Evolutionary conservation across 2,888 invertebrate genomes (phyloP).

Genomic region (Temnothorax rugatulus): DNA sequence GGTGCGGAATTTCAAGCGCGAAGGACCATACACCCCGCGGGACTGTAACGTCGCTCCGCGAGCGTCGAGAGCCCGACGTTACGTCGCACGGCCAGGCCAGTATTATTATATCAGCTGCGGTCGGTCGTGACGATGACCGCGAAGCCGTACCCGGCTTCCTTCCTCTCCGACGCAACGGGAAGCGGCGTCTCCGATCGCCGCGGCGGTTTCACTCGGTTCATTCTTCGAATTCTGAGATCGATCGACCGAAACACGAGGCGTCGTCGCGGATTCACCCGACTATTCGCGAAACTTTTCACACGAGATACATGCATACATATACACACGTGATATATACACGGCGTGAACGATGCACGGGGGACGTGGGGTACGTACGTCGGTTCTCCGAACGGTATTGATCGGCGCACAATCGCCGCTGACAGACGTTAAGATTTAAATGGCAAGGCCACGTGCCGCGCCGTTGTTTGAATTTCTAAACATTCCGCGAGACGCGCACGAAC

Average conservation of each 20-base stretch:
- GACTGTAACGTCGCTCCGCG: no score
- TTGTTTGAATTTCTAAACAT: slow-evolving; percentile 64
- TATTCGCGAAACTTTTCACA: slow-evolving; percentile 34
- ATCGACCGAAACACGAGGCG: no score
- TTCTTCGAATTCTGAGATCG: neutral
- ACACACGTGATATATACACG: neutral
- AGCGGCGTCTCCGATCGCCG: neutral
- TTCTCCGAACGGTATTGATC: slow-evolving; percentile 61
- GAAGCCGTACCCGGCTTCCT: slow-evolving; percentile 65
- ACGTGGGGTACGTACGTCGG: slow-evolving; percentile 2
- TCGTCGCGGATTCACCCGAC: slow-evolving; percentile 14
- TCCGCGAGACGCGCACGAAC: slow-evolving; percentile 23
- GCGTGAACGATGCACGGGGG: neutral
- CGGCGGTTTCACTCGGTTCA: neutral
- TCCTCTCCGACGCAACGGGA: slow-evolving; percentile 34
- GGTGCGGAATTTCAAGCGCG: slow-evolving; percentile 79
- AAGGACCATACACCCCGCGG: no score
- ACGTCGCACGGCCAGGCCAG: slow-evolving; percentile 69
- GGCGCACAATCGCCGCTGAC: slow-evolving; percentile 63
- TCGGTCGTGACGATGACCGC: slow-evolving; percentile 58
- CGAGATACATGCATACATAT: slow-evolving; percentile 12
- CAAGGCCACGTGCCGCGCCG: slow-evolving; percentile 68
- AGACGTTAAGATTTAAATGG: slow-evolving; percentile 71
- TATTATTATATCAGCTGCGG: slow-evolving; percentile 69
- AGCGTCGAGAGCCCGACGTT: slow-evolving; percentile 63